Percentiles rank a stretch among this genome's conserved stretches.
Evolutionary conservation across 2,113 vertebrate genomes (phyloP).

Genomic region (Elachura formosa): DNA sequence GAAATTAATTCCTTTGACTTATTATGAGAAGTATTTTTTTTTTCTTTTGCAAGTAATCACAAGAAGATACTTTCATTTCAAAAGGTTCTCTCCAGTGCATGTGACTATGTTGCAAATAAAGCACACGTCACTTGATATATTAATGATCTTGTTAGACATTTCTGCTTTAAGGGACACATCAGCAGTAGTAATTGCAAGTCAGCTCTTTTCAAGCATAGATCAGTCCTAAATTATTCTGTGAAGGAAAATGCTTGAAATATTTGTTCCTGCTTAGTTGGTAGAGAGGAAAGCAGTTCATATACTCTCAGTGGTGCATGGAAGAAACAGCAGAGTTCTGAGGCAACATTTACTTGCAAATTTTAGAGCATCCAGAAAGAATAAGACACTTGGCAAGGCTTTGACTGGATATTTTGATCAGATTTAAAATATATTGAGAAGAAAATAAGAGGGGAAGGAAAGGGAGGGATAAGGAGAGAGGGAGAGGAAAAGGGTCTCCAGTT

Average conservation of each 20-base stretch:
- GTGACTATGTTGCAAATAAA: background rate
- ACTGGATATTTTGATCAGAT: background rate
- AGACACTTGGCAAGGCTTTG: background rate
- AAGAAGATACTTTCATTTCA: background rate
- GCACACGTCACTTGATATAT: accelerated
- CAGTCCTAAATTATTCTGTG: background rate
- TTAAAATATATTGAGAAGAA: background rate
- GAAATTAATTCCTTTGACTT: background rate
- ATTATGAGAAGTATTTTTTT: background rate
- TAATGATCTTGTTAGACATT: background rate
- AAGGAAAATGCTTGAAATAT: background rate
- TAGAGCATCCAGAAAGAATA: background rate
- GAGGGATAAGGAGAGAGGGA: background rate
- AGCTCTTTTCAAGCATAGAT: background rate
- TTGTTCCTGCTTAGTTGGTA: accelerated
- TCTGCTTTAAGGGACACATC: background rate
- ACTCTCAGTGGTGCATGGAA: accelerated
- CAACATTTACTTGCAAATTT: background rate
- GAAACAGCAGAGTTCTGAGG: background rate
- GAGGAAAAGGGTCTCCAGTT: background rate
- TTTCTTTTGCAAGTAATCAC: background rate
- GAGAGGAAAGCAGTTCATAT: background rate
- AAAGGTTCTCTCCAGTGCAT: background rate
- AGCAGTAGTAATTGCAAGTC: background rate
- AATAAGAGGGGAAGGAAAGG: accelerated